Evolutionary conservation across 2,888 invertebrate species (phyloP).

Genomic region (Acleris holmiana): DNA sequence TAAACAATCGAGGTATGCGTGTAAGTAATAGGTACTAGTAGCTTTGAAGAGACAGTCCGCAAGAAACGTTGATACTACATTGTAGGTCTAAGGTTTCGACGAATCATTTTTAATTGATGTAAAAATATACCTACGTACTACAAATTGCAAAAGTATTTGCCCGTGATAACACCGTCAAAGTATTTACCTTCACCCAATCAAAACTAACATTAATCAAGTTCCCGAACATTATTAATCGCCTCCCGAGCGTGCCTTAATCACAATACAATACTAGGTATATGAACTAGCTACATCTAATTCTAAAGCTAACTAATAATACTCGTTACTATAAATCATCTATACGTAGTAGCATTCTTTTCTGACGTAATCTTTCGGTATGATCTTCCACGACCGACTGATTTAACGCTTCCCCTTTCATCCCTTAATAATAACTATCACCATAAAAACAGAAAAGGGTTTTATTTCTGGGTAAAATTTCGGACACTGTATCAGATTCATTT

Average conservation of each 20-base stretch:
- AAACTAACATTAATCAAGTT: constrained; percentile 32
- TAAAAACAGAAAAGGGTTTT: constrained; percentile 16
- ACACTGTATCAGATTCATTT: constrained; percentile 15
- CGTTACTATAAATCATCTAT: constrained; percentile 32
- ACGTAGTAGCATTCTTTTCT: constrained; percentile 26
- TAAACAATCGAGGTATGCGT: no score
- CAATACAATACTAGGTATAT: constrained; percentile 37
- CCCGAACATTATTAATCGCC: constrained; percentile 27
- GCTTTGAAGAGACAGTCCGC: no score
- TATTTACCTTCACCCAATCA: constrained; percentile 35
- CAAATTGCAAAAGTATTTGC: background rate
- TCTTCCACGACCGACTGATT: constrained; percentile 44
- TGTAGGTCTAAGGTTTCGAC: no score
- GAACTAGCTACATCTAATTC: constrained; percentile 25
- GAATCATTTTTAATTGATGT: background rate
- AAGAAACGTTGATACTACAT: no score
- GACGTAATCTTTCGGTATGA: constrained; percentile 31
- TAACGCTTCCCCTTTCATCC: constrained; percentile 64
- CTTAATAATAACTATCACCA: constrained; percentile 44
- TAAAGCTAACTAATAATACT: constrained; percentile 15
- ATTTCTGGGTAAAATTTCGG: constrained; percentile 1
- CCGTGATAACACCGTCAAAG: constrained; percentile 13
- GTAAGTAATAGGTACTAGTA: no score
- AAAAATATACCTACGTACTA: background rate
- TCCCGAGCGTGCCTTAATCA: constrained; percentile 26